Conservation (phyloP, 2,113 vertebrate genomes). For the Ailuropoda melanoleuca region DNA sequence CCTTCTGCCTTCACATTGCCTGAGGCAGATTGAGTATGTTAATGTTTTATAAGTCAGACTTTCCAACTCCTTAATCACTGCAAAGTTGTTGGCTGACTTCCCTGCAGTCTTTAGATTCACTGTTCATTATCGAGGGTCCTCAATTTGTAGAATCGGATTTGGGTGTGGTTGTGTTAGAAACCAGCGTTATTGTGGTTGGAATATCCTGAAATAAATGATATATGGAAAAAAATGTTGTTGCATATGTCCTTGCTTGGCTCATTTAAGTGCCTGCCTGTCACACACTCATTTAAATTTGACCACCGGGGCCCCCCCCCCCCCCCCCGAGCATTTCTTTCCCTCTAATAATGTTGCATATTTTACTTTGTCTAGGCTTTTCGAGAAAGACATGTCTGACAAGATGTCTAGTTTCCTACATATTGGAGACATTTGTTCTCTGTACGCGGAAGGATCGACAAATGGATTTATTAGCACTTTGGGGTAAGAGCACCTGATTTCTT, state of each 20-base stretch:
- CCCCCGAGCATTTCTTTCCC: not conserved
- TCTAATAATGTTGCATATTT: constrained; percentile 60
- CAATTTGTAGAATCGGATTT: not conserved
- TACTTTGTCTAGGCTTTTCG: constrained; percentile 82
- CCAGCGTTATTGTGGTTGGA: not conserved
- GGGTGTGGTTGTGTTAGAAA: constrained; percentile 6
- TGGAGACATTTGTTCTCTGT: constrained; percentile 98
- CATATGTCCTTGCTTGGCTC: constrained; percentile 47
- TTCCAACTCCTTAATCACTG: not conserved
- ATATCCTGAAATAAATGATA: constrained; percentile 19
- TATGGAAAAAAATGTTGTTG: not conserved
- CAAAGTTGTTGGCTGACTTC: constrained; percentile 10
- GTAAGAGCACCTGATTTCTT: constrained; percentile 83
- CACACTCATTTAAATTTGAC: constrained; percentile 29
- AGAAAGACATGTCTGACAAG: constrained; percentile 96
- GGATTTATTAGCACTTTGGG: constrained; percentile 99
- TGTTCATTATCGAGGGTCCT: not conserved
- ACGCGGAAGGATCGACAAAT: constrained; percentile 97
- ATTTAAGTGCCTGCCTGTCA: constrained; percentile 25
- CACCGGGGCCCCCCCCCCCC: too few species aligned
- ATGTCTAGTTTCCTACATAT: constrained; percentile 99
- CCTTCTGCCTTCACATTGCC: constrained; percentile 41
- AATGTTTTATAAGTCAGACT: constrained; percentile 46
- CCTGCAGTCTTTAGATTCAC: not conserved
- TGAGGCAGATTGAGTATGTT: not conserved